A percentile compares a stretch with the other conserved stretches of the same genome.
phyloP scores from a whole-genome alignment of 2,113 vertebrate genomes.

The Felis catus region F.catus_Fca126_mat1.0 CM031412.1:27389001-27389500 shows the following conservation, averaged over 20 bases:
- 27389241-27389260: conserved; percentile 50
- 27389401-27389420: conserved; percentile 65
- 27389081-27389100: no score
- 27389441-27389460: conserved; percentile 85
- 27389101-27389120: not conserved
- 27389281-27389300: conserved; percentile 15
- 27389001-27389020: no score
- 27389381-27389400: conserved; percentile 60
- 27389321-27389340: conserved; percentile 54
- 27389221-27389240: not conserved
- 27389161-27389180: conserved; percentile 57
- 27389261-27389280: conserved; percentile 16
- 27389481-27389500: conserved; percentile 88
- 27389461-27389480: conserved; percentile 85
- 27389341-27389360: conserved; percentile 77
- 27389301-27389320: conserved; percentile 36
- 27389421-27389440: conserved; percentile 83
- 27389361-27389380: conserved; percentile 49
- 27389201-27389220: conserved; percentile 53
- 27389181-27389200: conserved; percentile 63
- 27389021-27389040: no score
- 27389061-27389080: no score
- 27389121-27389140: not conserved
- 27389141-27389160: not conserved
- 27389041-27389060: no score